Conservation (phyloP, 2,113 vertebrate species). For the Rhodinocichla rosea region DNA sequence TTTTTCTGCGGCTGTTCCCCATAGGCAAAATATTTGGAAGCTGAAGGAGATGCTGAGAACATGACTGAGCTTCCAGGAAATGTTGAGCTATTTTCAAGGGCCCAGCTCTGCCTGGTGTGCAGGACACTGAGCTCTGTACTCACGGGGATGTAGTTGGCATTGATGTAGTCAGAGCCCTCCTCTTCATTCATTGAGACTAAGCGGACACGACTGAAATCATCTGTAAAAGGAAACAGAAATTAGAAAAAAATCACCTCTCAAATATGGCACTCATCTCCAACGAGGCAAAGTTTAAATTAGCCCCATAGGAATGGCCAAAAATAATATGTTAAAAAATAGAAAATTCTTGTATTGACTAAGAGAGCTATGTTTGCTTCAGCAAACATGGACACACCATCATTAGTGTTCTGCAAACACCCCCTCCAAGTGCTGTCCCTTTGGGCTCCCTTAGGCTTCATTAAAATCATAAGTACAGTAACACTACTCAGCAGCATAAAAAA, state of each 20-base stretch:
- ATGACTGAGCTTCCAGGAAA: not conserved
- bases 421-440: not conserved
- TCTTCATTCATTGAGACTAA: conserved; percentile 89
- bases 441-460: not conserved
- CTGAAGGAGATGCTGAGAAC: not conserved
- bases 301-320: not conserved
- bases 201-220: conserved; percentile 96
- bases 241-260: not conserved
- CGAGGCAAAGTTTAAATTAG: not conserved
- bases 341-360: not conserved
- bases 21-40: not conserved
- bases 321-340: not conserved
- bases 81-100: not conserved
- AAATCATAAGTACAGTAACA: not conserved
- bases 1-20: not conserved
- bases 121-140: conserved; percentile 49
- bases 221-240: conserved; percentile 59
- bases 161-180: conserved; percentile 94
- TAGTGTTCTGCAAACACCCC: not conserved
- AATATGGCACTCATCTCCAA: not conserved
- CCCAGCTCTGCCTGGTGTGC: not conserved
- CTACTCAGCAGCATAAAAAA: not conserved
- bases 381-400: not conserved
- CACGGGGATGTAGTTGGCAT: conserved; percentile 96
- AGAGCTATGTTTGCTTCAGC: not conserved